Conservation (phyloP, 2,888 invertebrate genomes). For the Phorcus lineatus region DNA sequence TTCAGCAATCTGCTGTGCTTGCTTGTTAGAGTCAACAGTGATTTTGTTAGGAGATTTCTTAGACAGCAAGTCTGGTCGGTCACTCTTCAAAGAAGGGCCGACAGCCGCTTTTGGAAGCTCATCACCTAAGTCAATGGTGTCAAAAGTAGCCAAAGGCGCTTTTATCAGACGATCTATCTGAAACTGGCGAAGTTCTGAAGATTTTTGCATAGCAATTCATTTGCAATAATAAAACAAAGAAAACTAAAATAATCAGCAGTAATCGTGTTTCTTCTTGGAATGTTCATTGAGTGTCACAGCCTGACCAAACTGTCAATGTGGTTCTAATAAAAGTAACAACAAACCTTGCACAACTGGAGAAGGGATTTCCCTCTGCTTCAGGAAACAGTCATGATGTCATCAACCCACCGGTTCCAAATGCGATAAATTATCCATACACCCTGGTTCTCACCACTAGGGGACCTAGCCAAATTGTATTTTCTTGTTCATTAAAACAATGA, state of each 20-base stretch:
- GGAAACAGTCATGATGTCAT: constrained; percentile 9
- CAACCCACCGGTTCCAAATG: constrained; percentile 13
- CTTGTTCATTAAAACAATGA: background rate
- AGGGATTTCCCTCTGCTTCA: background rate
- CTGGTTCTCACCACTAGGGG: background rate
- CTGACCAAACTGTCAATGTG: background rate
- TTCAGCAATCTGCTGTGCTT: background rate
- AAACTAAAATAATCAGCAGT: constrained; percentile 16
- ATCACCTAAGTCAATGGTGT: constrained; percentile 66
- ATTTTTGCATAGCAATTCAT: constrained; percentile 47
- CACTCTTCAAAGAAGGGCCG: constrained; percentile 6
- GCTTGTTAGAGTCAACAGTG: background rate
- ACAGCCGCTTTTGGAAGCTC: constrained; percentile 31
- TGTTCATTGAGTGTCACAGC: background rate
- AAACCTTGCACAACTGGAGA: too few relatives aligned
- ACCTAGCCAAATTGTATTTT: too few relatives aligned
- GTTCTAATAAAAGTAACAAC: too few relatives aligned
- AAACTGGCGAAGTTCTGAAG: constrained; percentile 30
- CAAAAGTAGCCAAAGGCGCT: constrained; percentile 70
- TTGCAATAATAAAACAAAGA: background rate
- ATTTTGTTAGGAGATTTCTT: background rate
- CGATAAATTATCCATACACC: constrained; percentile 19
- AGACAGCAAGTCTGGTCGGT: background rate
- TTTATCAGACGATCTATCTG: constrained; percentile 32
- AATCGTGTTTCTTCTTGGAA: background rate